Evolutionary conservation across 2,797 vertebrate genomes (phyloP), one percentile per base, ranked within the genome.

Genomic region (Psittacula derbiana): DNA sequence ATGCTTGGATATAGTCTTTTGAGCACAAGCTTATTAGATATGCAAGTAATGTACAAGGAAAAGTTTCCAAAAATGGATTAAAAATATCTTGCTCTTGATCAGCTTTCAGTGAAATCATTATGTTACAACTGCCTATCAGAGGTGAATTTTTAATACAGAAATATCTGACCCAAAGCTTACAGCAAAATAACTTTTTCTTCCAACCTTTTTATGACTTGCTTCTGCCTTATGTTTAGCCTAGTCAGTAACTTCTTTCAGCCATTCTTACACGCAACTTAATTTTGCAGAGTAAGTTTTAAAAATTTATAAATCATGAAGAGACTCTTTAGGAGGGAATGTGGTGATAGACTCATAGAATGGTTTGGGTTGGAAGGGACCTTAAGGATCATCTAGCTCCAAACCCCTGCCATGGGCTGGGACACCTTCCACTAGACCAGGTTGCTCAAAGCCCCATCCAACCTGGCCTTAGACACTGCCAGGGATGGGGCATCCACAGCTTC

Each of bases 241-340:
- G 13, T 43, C 31, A 27, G 12, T 82, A 50, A 65, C 38, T 71
- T 43, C 38, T 74, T 61, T 81, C 31, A 43, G 40, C 16, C 10
- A 23, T 46, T 85, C 83, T 86, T 67, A 67, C 19, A 3, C 16
- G 11, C 33, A 71, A 6, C 12, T 58, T 53, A 21, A 10, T 73
- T 90, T 67, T 80, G 40, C 47, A 33, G 13, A 8, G 10, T 30
- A 62, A 20, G 6, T 61, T 78, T 64, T 2, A 55, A 82, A 83
- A 25, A 44, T 12, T 3, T 8, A 2, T 12, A 28, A 60, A 13
- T 78, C 2, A 0, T 8, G 10, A 21, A 0, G 0, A 7, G 27
- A 14, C 20, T 47, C 11, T 43, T n/a, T 43, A 21, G 43, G 21
- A n/a, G 19, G 25, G n/a, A 50, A 28, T 20, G 21, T 11, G 23